These are phyloP conservation scores for Schizopygopsis malacanthus DNA, from an alignment of 2,797 vertebrate genomes.

Conservation along the genomic window DNA sequence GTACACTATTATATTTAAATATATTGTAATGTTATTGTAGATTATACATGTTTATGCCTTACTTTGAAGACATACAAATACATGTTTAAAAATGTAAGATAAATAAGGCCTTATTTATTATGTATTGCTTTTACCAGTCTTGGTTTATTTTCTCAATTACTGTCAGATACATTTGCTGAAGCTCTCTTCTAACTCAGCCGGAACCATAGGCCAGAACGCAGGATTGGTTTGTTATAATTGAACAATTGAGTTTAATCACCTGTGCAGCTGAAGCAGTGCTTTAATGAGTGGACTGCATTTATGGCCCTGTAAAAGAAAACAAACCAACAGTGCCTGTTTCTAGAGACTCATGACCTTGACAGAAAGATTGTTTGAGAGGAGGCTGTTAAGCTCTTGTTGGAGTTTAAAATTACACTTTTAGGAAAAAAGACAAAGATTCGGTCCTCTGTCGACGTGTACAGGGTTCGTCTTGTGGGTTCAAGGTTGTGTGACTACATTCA, in stretches of 20 bases:
- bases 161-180: not conserved
- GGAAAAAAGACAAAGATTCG: conserved; percentile 25
- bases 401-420: conserved; percentile 58
- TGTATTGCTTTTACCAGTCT: not conserved
- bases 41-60: not conserved
- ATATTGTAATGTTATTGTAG: not conserved
- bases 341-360: conserved; percentile 23
- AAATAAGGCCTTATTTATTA: not conserved
- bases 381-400: conserved; percentile 49
- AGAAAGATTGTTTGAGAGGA: conserved; percentile 24
- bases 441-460: not conserved
- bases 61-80: not conserved
- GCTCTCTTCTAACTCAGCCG: not conserved
- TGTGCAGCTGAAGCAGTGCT: not conserved
- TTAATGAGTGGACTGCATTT: conserved; percentile 3
- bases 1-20: no score
- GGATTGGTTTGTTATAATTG: conserved; percentile 12
- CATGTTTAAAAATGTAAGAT: not conserved
- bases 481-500: conserved; percentile 12
- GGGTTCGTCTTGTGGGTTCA: conserved; percentile 4
- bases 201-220: not conserved
- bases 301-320: conserved; percentile 14
- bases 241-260: conserved; percentile 29
- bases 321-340: not conserved
- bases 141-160: conserved; percentile 2